Evolutionary conservation across 2,888 invertebrate genomes (phyloP).

Genomic region (Thecophora atra): DNA sequence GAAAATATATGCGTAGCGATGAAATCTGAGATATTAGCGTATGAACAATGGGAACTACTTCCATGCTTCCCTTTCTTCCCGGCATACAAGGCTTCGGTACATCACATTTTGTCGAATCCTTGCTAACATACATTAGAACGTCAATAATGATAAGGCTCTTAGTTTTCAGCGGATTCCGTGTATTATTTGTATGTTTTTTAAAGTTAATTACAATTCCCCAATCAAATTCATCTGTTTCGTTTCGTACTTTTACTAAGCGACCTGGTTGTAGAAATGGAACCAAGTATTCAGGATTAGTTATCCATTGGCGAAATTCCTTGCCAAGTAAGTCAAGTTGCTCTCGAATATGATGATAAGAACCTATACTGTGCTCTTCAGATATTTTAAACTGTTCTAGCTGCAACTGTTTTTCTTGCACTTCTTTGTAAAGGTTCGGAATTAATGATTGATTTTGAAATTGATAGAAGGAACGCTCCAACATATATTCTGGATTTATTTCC

Average conservation of each 20-base stretch:
- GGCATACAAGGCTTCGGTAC: constrained; percentile 77
- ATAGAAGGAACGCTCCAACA: constrained; percentile 97
- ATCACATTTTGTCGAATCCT: constrained; percentile 70
- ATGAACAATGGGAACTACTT: constrained; percentile 88
- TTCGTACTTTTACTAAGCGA: constrained; percentile 89
- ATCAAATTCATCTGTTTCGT: constrained; percentile 86
- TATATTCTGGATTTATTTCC: constrained; percentile 99
- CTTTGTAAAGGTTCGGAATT: constrained; percentile 88
- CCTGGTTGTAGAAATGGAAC: constrained; percentile 96
- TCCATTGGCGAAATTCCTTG: constrained; percentile 78
- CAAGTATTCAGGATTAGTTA: constrained; percentile 87
- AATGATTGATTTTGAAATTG: constrained; percentile 98
- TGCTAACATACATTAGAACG: constrained; percentile 82
- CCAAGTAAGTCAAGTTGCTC: constrained; percentile 81
- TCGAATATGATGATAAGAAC: constrained; percentile 85
- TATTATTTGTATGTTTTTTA: constrained; percentile 73
- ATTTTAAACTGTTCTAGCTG: constrained; percentile 74
- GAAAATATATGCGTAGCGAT: constrained; percentile 88
- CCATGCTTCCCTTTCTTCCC: constrained; percentile 73
- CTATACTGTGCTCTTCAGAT: constrained; percentile 78
- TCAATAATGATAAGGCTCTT: constrained; percentile 75
- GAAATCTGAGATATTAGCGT: constrained; percentile 86
- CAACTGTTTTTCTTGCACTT: constrained; percentile 72
- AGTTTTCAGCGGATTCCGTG: constrained; percentile 68
- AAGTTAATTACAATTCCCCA: constrained; percentile 98